Conservation (phyloP, 1,140 invertebrate genomes). For the Hypothenemus hampei region DNA sequence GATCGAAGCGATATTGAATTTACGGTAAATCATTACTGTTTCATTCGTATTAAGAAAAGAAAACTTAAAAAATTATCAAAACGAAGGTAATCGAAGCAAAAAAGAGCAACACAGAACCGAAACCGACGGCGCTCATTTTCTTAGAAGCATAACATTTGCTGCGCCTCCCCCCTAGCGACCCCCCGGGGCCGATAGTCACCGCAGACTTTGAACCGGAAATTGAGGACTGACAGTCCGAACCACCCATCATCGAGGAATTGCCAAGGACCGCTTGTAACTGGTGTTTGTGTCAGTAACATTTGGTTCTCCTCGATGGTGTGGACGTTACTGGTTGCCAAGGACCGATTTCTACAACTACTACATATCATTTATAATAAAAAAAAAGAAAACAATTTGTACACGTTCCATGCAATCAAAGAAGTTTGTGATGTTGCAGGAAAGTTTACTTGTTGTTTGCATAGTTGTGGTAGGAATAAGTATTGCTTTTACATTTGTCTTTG, state of each 20-base stretch:
- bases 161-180: constrained; percentile 71
- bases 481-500: constrained; percentile 16
- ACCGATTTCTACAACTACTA: constrained; percentile 36
- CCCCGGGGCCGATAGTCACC: constrained; percentile 53
- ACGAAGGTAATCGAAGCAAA: constrained; percentile 72
- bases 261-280: constrained; percentile 11
- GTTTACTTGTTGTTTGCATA: not conserved
- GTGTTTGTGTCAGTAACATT: constrained; percentile 18
- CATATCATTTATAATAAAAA: constrained; percentile 39
- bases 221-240: constrained; percentile 18
- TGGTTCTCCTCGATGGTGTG: not conserved
- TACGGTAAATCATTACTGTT: constrained; percentile 64
- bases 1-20: constrained; percentile 85
- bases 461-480: constrained; percentile 31
- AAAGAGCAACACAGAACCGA: constrained; percentile 83
- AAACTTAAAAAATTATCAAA: not conserved
- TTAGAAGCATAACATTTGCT: constrained; percentile 83
- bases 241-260: constrained; percentile 8
- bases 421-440: not conserved
- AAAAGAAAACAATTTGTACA: constrained; percentile 6
- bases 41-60: not conserved
- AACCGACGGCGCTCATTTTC: constrained; percentile 81
- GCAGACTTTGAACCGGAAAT: constrained; percentile 27
- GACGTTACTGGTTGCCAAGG: no score
- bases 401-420: not conserved